These are phyloP conservation scores for Brachypteracias leptosomus DNA, from an alignment of 2,113 vertebrate genomes.

Conservation along the genomic window DNA sequence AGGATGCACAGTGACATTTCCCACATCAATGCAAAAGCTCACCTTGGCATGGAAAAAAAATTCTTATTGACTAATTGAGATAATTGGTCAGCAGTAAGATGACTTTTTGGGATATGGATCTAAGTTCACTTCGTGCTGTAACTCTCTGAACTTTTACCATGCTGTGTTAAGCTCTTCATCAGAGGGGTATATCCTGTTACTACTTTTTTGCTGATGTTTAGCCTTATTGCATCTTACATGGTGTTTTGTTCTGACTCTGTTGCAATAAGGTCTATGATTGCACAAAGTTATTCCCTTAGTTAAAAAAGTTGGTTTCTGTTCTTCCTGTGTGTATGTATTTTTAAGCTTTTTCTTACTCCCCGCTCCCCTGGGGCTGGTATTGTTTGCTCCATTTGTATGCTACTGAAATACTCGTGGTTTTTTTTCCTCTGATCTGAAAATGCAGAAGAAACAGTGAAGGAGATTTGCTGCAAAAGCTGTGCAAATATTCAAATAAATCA, in stretches of 20 bases:
- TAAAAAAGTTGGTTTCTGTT: conserved; percentile 1
- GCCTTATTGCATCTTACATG: neutral
- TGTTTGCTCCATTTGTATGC: conserved; percentile 35
- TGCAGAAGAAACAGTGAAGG: neutral
- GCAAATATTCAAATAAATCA: conserved; percentile 50
- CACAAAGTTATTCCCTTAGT: conserved; percentile 18
- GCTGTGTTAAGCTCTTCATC: neutral
- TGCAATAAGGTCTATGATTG: neutral
- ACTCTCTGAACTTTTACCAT: neutral
- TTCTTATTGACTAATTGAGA: neutral
- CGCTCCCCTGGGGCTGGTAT: neutral
- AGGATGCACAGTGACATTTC: neutral
- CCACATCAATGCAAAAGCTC: neutral
- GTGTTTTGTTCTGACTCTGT: neutral
- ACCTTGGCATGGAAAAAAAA: neutral
- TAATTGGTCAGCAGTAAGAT: neutral
- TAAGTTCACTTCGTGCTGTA: neutral
- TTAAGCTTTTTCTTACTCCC: neutral
- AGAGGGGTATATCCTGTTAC: neutral
- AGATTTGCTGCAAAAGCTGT: conserved; percentile 39
- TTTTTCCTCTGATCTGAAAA: conserved; percentile 3
- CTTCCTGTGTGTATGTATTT: neutral
- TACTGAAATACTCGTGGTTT: neutral
- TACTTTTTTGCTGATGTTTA: neutral
- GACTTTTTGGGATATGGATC: neutral